Evolutionary conservation across 2,797 vertebrate genomes (phyloP).

Genomic region (Esox masquinongy): DNA sequence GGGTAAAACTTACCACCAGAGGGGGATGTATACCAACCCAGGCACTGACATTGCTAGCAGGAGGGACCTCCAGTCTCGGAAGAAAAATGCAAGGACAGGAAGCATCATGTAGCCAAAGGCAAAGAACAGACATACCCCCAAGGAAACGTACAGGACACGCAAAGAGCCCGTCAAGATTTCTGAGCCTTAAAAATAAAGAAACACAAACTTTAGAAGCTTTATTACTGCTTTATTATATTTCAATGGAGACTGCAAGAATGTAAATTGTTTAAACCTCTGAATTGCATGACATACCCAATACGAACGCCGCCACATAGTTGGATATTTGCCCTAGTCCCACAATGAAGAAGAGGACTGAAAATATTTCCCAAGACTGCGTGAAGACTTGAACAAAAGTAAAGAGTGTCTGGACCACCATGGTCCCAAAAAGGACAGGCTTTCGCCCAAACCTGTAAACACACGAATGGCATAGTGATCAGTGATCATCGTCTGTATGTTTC

Average conservation of each 20-base stretch:
- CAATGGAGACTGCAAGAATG: neutral
- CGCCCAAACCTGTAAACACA: conserved; percentile 79
- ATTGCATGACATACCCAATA: conserved; percentile 75
- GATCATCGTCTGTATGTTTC: neutral
- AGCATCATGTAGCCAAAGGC: conserved; percentile 84
- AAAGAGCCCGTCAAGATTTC: conserved; percentile 82
- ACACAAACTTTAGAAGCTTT: neutral
- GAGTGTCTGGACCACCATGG: conserved; percentile 79
- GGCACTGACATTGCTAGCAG: conserved; percentile 75
- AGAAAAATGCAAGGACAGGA: conserved; percentile 82
- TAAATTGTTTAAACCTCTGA: conserved; percentile 2
- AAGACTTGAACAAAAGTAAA: conserved; percentile 81
- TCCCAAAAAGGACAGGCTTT: conserved; percentile 83
- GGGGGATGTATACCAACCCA: conserved; percentile 68
- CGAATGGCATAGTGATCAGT: neutral
- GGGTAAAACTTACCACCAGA: conserved; percentile 81
- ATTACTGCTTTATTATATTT: neutral
- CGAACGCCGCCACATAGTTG: conserved; percentile 87
- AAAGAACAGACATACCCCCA: conserved; percentile 80
- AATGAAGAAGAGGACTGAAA: conserved; percentile 75
- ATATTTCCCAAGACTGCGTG: conserved; percentile 80
- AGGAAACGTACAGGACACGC: conserved; percentile 79
- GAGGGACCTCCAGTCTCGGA: conserved; percentile 83
- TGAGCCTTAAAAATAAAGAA: conserved; percentile 67
- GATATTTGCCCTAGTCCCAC: conserved; percentile 84